phyloP scores from a whole-genome alignment of 2,888 invertebrate species.

The Spilarctia lutea region DNA sequence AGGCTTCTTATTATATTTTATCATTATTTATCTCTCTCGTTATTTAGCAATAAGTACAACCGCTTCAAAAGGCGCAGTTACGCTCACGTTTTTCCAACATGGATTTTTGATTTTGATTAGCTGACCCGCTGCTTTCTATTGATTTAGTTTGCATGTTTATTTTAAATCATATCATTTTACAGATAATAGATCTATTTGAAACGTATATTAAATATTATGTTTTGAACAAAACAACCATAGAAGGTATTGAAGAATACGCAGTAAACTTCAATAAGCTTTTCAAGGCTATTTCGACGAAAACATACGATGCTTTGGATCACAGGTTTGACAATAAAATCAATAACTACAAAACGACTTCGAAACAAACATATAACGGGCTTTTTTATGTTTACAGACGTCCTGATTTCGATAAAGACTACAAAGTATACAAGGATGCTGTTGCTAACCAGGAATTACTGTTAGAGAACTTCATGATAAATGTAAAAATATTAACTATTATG shows the following conservation, averaged over 20 bases:
- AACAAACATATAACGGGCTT: too few relatives aligned
- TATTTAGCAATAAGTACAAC: too few relatives aligned
- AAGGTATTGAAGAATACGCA: constrained; percentile 92
- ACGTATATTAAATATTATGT: constrained; percentile 91
- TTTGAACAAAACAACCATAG: constrained; percentile 91
- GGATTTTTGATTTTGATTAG: not conserved
- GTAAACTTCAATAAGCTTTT: constrained; percentile 89
- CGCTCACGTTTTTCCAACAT: not conserved
- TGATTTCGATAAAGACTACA: constrained; percentile 92
- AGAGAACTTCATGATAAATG: constrained; percentile 90
- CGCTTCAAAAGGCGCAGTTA: too few relatives aligned
- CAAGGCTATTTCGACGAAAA: constrained; percentile 89
- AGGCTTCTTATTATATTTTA: not conserved
- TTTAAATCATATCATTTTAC: constrained; percentile 47
- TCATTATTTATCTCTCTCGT: not conserved
- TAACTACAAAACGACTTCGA: not conserved
- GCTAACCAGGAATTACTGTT: constrained; percentile 90
- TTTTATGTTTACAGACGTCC: constrained; percentile 65
- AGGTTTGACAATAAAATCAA: constrained; percentile 75
- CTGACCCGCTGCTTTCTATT: not conserved
- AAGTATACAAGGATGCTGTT: constrained; percentile 89
- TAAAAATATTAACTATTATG: constrained; percentile 48
- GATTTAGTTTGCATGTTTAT: too few relatives aligned
- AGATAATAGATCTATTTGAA: constrained; percentile 92
- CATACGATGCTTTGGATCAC: constrained; percentile 93